Evolutionary conservation across 2,888 invertebrate genomes (phyloP).

Genomic region (Hydrotaea cyrtoneurina): DNA sequence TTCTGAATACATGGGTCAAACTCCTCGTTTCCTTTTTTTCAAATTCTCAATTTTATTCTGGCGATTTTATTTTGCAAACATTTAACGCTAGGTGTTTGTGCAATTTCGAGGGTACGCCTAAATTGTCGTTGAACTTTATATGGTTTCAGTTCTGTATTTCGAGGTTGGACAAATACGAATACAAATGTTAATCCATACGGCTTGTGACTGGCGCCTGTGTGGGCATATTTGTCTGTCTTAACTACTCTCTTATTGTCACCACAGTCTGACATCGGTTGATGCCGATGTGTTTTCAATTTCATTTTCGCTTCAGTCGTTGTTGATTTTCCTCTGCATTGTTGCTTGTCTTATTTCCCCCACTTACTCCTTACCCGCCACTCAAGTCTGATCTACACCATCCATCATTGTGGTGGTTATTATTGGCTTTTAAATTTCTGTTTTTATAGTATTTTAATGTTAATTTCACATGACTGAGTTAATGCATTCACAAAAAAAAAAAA

Average conservation of each 20-base stretch:
- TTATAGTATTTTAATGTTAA: background rate
- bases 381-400: background rate
- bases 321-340: background rate
- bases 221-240: background rate
- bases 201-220: background rate
- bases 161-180: too few species aligned
- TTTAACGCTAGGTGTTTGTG: too few species aligned
- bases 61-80: too few species aligned
- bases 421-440: background rate
- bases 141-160: too few species aligned
- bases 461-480: background rate
- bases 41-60: too few species aligned
- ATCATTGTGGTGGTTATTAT: background rate
- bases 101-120: too few species aligned
- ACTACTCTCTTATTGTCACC: constrained; percentile 7
- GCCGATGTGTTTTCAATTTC: background rate
- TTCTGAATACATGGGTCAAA: too few species aligned
- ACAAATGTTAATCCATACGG: background rate
- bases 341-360: background rate
- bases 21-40: too few species aligned
- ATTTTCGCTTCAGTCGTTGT: background rate
- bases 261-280: background rate
- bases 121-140: too few species aligned
- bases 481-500: too few species aligned
- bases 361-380: background rate